Base-by-base conservation (phyloP, 2,797 vertebrate genomes). In the Sebastes taczanowskii region DNA sequence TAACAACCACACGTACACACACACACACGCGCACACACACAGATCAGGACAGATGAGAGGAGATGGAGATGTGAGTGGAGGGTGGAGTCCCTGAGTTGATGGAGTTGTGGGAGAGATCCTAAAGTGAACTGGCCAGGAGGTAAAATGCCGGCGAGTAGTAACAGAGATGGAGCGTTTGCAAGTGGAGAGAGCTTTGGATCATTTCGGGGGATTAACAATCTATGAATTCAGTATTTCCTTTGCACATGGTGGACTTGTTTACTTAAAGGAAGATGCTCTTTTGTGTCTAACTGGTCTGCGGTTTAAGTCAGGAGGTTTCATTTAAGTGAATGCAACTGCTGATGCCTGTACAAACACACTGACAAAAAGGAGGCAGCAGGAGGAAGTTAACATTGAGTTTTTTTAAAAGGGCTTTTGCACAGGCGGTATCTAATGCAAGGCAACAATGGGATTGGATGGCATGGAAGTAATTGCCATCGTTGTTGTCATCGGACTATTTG, bases 391-490 rank as follows among this genome's bases (percentile, higher is more conserved):
- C 55, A 7, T 55, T 25, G 60, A 23, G 7, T 13, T 42, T 71
- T 63, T 61, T 25, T 2, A 35, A 53, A 35, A 11, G 35, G 71
- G 29, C 16, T 76, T 80, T 71, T 72, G 59, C 18, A 72, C 18
- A 69, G 49, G 32, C 9, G 7, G 7, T 11, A 62, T 87, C 82
- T 74, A 72, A 90, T 86, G 78, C 64, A 60, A 74, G 42, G 61
- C 77, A 74, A 90, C 78, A 59, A 97, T 97, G 97, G 96, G 85
- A 61, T 86, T 97, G 86, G 96, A 97, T 61, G 97, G 97, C 79
- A 98, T 99, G 98, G 98, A 98, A 91, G 82, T 99, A 42, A 96
- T 97, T 32, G 98, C 97, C 18, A 94, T 98, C 80, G 94, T 91
- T 3, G 98, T 97, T 82, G 96, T 99, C 78, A 94, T 97, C 35